Evolutionary conservation across 2,888 invertebrate species (phyloP), one percentile per base, ranked within the genome.

Genomic region (Arctia plantaginis): DNA sequence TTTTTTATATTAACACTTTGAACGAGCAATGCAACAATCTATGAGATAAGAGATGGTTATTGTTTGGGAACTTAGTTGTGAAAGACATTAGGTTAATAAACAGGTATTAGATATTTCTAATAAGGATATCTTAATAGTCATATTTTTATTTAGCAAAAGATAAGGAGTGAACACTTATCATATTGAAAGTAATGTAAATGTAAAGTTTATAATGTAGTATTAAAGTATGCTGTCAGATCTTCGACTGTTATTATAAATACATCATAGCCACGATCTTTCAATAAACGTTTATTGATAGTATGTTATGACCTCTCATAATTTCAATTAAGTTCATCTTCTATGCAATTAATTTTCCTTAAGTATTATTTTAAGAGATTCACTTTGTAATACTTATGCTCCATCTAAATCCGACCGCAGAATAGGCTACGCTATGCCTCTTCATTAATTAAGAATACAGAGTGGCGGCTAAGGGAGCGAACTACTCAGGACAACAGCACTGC

Each of bases 271-370:
- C 20, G 30, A 33, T 47, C 12, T 47, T 67, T 12, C 20, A 20
- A 67, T 44, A 27, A 41, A 18, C 18, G 41, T 27, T 30, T 13
- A 44, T 44, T 44, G 20, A 39, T 30, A 67, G 44, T 67, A 44
- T 20, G 44, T 66, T 8, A 15, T 20, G 23, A 41, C 18, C 18
- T 41, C 30, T 44, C 20, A 47, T 47, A 27, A 67, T 20, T 47
- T n/a, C 20, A 47, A 67, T 67, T 44, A 67, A 41, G 66, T 67
- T 20, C 44, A 67, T 67, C 27, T 39, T 30, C 41, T 18, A 18
- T 27, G 44, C 30, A 27, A 30, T 41, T 44, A 47, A 30, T 67
- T 47, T 30, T 47, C 27, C 41, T 10, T 51, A 27, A 62, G 59
- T 62, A 27, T 15, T 62, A 30, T 62, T n/a, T 62, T 62, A 62